Base-by-base conservation (phyloP, 2,113 vertebrate genomes). In the Peromyscus polionotus region DNA sequence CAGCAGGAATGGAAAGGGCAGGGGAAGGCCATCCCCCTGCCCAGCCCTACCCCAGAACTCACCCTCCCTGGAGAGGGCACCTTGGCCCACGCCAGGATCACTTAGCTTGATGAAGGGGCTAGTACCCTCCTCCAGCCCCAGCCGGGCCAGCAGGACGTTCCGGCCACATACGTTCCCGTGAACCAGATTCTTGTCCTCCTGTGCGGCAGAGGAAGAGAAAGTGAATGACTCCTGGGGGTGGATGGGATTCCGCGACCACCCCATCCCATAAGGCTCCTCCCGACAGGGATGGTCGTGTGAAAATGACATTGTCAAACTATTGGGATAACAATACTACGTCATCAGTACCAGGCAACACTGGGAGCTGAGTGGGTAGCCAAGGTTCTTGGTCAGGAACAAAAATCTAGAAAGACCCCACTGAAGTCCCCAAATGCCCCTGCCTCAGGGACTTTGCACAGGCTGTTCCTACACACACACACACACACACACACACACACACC, bases 151-250 rank as follows among this genome's bases (percentile, higher is more conserved):
- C 75, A 99, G 98, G 95, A 99, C 98, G 93, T 99, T 99, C 96
- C 99, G 99, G 24, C 99, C 99, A 85, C 99, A 99, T 54, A 99
- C 99, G 0, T 99, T 99, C 28, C 99, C 99, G 0, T 99, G 99
- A 48, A 99, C 99, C 96, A 99, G 98, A 80, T 96, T 98, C 92
- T 99, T 99, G 20, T 98, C 99, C 97, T 99, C 99, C 99, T 99
- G 93, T 61, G 81, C 39, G 45, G 20, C 24, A 67, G 79, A 0
- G 42, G 72, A 72, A 7, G 16, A 61, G 31, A 54, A 88, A 24
- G 65, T 16, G 45, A 1, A 1, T 80, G 79, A 59, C 33, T n/a
- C 51, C 28, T 9, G 36, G 48, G 48, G 19, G 28, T 17, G 28
- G 28, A 7, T 36, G 0, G 31, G 42, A 61, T 26, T 39, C 11